Percentiles rank a stretch among this genome's conserved stretches.
Evolutionary conservation across 1,140 invertebrate genomes (phyloP).

Genomic region (Drosophila auraria): DNA sequence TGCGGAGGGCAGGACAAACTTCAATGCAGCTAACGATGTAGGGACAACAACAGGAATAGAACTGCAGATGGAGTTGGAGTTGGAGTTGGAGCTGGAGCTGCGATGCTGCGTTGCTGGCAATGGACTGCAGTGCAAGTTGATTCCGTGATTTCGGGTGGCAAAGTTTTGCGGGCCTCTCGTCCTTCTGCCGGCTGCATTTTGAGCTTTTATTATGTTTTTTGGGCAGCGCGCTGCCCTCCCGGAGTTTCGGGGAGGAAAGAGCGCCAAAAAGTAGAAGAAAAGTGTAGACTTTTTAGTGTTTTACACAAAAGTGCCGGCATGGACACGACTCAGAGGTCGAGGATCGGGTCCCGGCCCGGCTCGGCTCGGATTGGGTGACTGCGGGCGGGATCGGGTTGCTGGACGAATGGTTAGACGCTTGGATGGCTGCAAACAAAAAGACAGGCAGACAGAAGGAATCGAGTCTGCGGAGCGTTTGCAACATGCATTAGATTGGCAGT

Average conservation of each 20-base stretch:
- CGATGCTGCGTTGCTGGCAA: conserved; percentile 45
- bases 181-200: conserved; percentile 61
- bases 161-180: conserved; percentile 60
- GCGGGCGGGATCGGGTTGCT: conserved; percentile 32
- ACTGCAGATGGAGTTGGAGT: conserved; percentile 35
- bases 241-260: conserved; percentile 26
- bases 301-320: conserved; percentile 79
- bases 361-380: conserved; percentile 5
- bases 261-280: conserved; percentile 36
- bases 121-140: conserved; percentile 73
- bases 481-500: conserved; percentile 83
- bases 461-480: conserved; percentile 63
- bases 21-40: conserved; percentile 82
- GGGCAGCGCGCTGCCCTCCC: conserved; percentile 13
- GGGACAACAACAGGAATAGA: conserved; percentile 64
- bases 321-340: conserved; percentile 61
- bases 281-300: conserved; percentile 78
- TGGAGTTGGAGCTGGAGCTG: conserved; percentile 35
- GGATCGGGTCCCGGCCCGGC: conserved; percentile 16
- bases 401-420: conserved; percentile 80
- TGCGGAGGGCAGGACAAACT: conserved; percentile 45
- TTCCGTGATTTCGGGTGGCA: conserved; percentile 75
- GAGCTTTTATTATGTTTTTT: conserved; percentile 80
- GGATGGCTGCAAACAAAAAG: conserved; percentile 78
- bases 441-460: conserved; percentile 47